These are phyloP conservation scores for Neodon shergylaensis DNA, from an alignment of 2,113 vertebrate genomes.

Conservation along the genomic window DNA sequence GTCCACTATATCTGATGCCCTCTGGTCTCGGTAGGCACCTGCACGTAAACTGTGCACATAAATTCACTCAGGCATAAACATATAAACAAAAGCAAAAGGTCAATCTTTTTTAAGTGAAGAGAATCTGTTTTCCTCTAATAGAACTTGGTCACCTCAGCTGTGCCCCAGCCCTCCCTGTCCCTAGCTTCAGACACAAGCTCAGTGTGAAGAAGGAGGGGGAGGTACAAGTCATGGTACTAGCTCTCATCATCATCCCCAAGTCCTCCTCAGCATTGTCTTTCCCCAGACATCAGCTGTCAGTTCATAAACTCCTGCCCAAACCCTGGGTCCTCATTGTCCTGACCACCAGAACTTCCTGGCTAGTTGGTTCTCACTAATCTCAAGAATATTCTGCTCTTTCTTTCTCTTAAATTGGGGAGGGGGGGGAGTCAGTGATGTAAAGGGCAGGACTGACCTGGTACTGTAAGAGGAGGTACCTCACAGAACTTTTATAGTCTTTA, in stretches of 20 bases:
- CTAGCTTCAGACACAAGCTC: not conserved
- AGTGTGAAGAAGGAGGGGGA: not conserved
- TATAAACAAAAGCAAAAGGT: not conserved
- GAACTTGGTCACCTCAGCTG: not conserved
- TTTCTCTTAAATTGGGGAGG: not conserved
- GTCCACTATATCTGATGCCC: not conserved
- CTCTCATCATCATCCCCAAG: not conserved
- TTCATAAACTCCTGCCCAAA: not conserved
- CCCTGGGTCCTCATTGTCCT: not conserved
- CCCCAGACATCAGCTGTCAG: not conserved
- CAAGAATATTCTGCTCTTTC: not conserved
- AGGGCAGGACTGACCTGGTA: not conserved
- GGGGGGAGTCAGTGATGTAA: not conserved
- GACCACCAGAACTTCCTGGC: not conserved
- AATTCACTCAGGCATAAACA: not conserved
- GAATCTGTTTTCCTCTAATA: not conserved
- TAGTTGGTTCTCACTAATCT: not conserved
- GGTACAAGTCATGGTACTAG: fast-evolving
- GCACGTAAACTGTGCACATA: not conserved
- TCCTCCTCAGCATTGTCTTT: not conserved
- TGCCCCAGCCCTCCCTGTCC: not conserved
- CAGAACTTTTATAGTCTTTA: not conserved
- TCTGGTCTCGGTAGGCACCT: not conserved
- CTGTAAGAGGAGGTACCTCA: not conserved
- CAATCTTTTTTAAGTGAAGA: not conserved